Evolutionary conservation across 2,113 vertebrate genomes (phyloP), one percentile per base, ranked within the genome.

Genomic region (Spermophilus dauricus): DNA sequence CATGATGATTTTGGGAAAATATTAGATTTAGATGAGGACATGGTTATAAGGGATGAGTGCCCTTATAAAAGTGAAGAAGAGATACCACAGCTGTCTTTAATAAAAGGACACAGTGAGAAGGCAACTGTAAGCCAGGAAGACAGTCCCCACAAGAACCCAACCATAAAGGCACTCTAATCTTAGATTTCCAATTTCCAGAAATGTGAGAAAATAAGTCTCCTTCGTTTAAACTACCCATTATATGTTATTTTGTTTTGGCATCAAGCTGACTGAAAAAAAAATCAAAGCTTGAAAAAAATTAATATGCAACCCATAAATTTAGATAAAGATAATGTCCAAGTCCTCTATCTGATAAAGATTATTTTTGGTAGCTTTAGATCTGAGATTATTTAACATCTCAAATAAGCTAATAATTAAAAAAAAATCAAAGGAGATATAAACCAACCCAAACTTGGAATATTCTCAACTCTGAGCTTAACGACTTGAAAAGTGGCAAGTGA

Each of bases 351-450:
- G n/a, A 48, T 63, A 95, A 89, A 72, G 12, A 70, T 22, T 61
- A 32, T 45, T 75, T 88, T 86, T 58, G 10, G 17, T 89, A 37
- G 16, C 53, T 37, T 95, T 86, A 16, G 11, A 78, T 24, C 42
- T 53, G 34, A 93, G 61, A 85, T 72, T 91, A 63, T 93, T 88
- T 93, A 37, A 72, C 5, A 70, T 73, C 24, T 81, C 80, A 96
- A 85, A 1, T 80, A 93, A 65, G 48, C 16, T 93, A 90, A 91
- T 70, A 53, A 65, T 76, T 17, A 86, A 72, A 72, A 53, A 51
- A 32, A 14, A 28, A 77, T 26, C 17, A 28, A 78, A 28, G 6
- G 17, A 80, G 2, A 8, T 76, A 89, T 67, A 65, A 80, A 28
- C 4, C 14, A 51, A 32, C 4, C 4, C 20, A 45, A 58, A 56